These are phyloP conservation scores for Pithys albifrons DNA, from an alignment of 2,113 vertebrate genomes.

Conservation along the genomic window DNA sequence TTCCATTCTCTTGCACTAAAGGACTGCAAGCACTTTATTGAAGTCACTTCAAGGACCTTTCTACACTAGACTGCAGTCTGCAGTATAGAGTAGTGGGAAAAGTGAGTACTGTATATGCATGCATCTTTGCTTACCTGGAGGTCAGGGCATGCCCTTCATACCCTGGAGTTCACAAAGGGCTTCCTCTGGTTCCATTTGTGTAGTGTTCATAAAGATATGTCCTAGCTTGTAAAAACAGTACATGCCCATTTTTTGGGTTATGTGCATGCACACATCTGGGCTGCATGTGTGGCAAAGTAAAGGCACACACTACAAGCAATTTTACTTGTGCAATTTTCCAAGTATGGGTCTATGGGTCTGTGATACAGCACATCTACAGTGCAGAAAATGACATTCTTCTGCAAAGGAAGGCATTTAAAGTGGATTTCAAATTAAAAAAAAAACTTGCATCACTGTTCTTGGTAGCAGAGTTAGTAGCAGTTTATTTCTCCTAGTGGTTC, in stretches of 20 bases:
- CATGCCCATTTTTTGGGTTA: neutral
- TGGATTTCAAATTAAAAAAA: neutral
- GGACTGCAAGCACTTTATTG: neutral
- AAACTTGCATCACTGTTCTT: neutral
- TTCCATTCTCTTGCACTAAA: neutral
- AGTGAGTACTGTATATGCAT: neutral
- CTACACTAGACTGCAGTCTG: neutral
- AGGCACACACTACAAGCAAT: neutral
- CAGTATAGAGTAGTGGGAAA: neutral
- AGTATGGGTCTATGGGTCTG: neutral
- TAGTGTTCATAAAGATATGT: neutral
- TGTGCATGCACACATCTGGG: constrained; percentile 50
- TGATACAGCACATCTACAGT: neutral
- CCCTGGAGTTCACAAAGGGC: neutral
- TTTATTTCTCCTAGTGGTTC: constrained; percentile 40
- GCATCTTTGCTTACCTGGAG: neutral
- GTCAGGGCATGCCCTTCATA: neutral
- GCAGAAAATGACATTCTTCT: constrained; percentile 25
- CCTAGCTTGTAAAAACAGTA: constrained; percentile 20
- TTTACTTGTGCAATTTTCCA: constrained; percentile 27
- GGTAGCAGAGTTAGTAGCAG: constrained; percentile 18
- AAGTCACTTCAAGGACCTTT: neutral
- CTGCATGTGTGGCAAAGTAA: constrained; percentile 47
- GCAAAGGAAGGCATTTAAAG: constrained; percentile 17
- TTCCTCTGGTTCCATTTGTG: neutral